These are phyloP conservation scores for Blera fallax DNA, from an alignment of 2,888 invertebrate species.

Conservation along the genomic window DNA sequence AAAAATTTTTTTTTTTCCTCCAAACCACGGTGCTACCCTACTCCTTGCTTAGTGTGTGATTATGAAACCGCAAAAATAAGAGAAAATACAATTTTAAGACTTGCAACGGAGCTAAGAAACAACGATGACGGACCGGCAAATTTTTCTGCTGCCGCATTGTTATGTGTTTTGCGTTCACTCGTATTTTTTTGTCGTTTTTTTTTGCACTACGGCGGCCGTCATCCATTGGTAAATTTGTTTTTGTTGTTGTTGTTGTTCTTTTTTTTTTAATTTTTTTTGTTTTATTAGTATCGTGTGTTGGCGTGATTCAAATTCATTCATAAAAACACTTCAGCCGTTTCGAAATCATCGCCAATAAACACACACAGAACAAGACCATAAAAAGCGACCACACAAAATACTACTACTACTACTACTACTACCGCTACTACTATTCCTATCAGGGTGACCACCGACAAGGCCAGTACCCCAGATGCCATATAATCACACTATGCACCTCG, in stretches of 20 bases:
- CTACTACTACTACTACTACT: slow-evolving; percentile 3
- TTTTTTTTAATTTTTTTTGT: too few species aligned
- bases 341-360: slow-evolving; percentile 19
- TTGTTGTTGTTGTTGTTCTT: background rate
- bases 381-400: slow-evolving; percentile 11
- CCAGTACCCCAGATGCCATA: background rate
- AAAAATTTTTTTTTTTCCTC: slow-evolving; percentile 10
- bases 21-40: background rate
- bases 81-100: slow-evolving; percentile 45
- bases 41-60: slow-evolving; percentile 38
- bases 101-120: slow-evolving; percentile 9
- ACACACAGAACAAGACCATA: slow-evolving; percentile 24
- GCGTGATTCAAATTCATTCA: slow-evolving; percentile 63
- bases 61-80: slow-evolving; percentile 49
- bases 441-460: background rate
- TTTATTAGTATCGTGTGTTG: slow-evolving; percentile 35
- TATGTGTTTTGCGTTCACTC: background rate
- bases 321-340: slow-evolving; percentile 47
- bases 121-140: slow-evolving; percentile 37
- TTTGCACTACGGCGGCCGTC: background rate
- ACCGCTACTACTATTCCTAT: background rate
- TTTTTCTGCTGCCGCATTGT: slow-evolving; percentile 29
- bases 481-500: slow-evolving; percentile 46
- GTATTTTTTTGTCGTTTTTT: background rate
- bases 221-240: slow-evolving; percentile 30